These are phyloP conservation scores for Nixonia krombeini DNA, from an alignment of 1,140 invertebrate genomes.

Conservation along the genomic window DNA sequence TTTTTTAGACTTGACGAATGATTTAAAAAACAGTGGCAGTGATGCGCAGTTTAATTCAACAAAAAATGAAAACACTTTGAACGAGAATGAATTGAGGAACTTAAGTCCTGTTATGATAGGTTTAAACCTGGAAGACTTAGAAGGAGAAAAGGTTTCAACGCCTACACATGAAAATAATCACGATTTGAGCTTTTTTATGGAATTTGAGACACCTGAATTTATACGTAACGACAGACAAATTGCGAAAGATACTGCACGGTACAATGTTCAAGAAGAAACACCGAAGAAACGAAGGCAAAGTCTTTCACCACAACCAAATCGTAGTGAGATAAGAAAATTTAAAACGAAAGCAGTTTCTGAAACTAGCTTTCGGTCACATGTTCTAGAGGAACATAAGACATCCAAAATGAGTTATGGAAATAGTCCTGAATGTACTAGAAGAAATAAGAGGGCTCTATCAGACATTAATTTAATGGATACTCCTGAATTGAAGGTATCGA, in stretches of 20 bases:
- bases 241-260: not conserved
- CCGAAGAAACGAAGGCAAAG: not conserved
- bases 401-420: not conserved
- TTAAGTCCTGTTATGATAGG: not conserved
- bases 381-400: not conserved
- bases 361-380: not conserved
- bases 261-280: not conserved
- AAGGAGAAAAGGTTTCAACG: too few species aligned
- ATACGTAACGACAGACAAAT: not conserved
- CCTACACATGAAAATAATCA: too few species aligned
- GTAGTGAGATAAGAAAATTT: slow-evolving; percentile 3
- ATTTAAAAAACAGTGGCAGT: too few species aligned
- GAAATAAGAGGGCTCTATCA: not conserved
- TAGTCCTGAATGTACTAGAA: not conserved
- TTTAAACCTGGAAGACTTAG: not conserved
- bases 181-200: not conserved
- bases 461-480: slow-evolving; percentile 65
- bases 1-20: too few species aligned
- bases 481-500: slow-evolving; percentile 64
- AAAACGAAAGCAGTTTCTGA: slow-evolving; percentile 18
- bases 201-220: slow-evolving; percentile 1
- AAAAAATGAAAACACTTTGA: too few species aligned
- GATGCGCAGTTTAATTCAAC: too few species aligned
- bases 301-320: not conserved
- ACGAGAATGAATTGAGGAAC: too few species aligned